These are phyloP conservation scores for Chunga burmeisteri DNA, from an alignment of 2,113 vertebrate species.

Conservation along the genomic window DNA sequence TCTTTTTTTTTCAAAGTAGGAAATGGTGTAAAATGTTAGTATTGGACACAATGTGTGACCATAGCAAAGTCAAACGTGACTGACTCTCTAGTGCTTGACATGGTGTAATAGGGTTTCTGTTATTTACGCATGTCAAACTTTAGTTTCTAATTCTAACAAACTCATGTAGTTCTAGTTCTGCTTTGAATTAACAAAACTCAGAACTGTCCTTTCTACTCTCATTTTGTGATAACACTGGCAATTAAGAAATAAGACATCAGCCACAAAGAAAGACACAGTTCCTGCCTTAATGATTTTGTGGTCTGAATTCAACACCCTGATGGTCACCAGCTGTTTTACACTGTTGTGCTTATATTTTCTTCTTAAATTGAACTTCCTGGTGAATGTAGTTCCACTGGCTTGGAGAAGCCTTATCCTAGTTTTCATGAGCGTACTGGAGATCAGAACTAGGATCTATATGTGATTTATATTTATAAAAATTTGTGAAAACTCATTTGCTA, in stretches of 20 bases:
- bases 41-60: neutral
- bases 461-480: neutral
- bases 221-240: neutral
- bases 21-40: neutral
- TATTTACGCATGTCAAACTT: neutral
- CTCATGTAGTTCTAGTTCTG: neutral
- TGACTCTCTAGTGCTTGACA: neutral
- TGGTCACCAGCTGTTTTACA: slow-evolving; percentile 6
- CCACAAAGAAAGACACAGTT: neutral
- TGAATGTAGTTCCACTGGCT: neutral
- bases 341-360: neutral
- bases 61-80: neutral
- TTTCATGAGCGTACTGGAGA: neutral
- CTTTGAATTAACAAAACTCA: slow-evolving; percentile 3
- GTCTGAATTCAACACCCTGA: neutral
- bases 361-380: neutral
- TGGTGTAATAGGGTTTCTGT: neutral
- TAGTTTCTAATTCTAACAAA: neutral
- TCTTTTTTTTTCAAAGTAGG: neutral
- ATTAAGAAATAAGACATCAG: neutral
- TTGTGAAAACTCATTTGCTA: neutral
- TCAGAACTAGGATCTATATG: neutral
- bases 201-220: neutral
- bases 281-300: neutral
- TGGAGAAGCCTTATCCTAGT: neutral